Conservation (phyloP, 2,797 vertebrate species). For the Anas flavirostris region DNA sequence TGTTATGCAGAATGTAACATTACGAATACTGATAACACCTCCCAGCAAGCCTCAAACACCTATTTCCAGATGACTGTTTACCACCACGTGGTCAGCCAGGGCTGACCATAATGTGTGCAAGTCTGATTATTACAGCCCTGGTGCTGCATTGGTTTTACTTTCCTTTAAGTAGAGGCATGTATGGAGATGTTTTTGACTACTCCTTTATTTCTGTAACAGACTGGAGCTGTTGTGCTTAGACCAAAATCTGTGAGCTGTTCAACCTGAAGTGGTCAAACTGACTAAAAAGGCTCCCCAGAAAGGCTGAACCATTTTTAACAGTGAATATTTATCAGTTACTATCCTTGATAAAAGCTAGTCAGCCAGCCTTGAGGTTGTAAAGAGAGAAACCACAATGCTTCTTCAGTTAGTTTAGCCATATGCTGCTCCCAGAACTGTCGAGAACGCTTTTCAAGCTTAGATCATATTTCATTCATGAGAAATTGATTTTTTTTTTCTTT, state of each 20-base stretch:
- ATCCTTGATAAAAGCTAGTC: background rate
- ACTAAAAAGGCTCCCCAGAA: background rate
- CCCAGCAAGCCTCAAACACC: constrained; percentile 9
- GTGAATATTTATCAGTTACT: background rate
- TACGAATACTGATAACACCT: background rate
- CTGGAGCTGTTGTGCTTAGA: background rate
- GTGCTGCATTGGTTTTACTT: constrained; percentile 5
- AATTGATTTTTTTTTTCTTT: background rate
- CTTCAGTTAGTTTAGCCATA: background rate
- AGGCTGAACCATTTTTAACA: background rate
- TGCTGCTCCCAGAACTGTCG: background rate
- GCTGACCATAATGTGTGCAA: background rate
- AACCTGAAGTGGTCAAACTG: background rate
- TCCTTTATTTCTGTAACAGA: background rate
- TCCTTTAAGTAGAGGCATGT: rapidly evolving
- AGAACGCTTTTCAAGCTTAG: background rate
- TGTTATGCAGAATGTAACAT: background rate
- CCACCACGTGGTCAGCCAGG: background rate
- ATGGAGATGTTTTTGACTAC: background rate
- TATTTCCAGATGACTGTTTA: constrained; percentile 43
- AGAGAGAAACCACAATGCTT: background rate
- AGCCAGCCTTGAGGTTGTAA: background rate
- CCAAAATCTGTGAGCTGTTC: background rate
- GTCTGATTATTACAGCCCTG: background rate
- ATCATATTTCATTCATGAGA: constrained; percentile 21